Evolutionary conservation across 2,888 invertebrate genomes (phyloP).

Genomic region (Psococerastis gibbosa): DNA sequence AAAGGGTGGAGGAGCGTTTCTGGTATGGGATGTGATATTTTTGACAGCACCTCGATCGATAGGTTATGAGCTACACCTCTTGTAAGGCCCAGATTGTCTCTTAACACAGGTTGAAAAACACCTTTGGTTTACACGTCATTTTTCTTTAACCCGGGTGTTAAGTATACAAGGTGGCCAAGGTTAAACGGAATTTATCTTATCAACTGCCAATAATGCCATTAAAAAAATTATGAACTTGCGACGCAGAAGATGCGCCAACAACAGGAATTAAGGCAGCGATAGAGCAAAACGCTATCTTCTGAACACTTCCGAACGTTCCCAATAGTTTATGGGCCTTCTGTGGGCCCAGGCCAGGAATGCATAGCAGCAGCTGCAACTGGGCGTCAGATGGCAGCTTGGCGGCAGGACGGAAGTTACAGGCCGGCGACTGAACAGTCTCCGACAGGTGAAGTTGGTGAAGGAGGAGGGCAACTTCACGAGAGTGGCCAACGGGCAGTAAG

Average conservation of each 20-base stretch:
- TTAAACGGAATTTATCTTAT: too few species aligned
- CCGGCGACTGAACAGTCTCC: background rate
- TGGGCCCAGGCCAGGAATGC: constrained; percentile 2
- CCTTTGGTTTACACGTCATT: too few species aligned
- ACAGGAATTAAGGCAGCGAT: background rate
- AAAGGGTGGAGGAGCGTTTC: too few species aligned
- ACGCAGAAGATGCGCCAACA: constrained; percentile 2
- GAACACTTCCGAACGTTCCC: background rate
- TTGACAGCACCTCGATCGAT: too few species aligned
- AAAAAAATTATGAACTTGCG: background rate
- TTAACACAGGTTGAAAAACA: too few species aligned
- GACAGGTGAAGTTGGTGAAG: background rate
- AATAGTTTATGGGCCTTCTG: background rate
- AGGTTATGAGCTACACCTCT: too few species aligned
- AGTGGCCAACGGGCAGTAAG: background rate
- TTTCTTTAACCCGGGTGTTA: too few species aligned
- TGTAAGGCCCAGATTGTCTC: too few species aligned
- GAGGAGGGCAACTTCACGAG: background rate
- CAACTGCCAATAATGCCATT: background rate
- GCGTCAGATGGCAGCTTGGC: background rate
- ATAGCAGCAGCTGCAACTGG: background rate
- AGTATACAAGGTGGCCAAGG: too few species aligned
- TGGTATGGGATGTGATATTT: too few species aligned
- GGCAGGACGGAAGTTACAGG: background rate
- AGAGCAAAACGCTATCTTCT: background rate